phyloP scores from a whole-genome alignment of 2,797 vertebrate genomes.

The Cirrhinus molitorella region DNA sequence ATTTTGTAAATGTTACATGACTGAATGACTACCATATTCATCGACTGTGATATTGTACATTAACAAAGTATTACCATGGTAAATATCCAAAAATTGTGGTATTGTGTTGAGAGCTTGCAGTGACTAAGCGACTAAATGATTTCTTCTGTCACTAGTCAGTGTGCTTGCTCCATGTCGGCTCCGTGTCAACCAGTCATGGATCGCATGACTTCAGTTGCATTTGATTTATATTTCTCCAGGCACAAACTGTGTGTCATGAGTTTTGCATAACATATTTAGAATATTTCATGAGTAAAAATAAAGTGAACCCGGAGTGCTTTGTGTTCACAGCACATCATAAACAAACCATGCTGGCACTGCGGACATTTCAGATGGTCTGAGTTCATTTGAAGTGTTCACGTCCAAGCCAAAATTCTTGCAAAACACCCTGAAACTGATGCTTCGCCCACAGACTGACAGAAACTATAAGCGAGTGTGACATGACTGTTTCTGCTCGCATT shows the following conservation, averaged over 20 bases:
- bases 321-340: conserved; percentile 11
- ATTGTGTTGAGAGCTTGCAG: background rate
- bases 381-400: conserved; percentile 11
- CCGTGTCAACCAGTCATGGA: background rate
- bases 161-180: background rate
- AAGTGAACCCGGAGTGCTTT: background rate
- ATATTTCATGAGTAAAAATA: conserved; percentile 15
- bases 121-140: background rate
- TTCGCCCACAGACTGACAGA: conserved; percentile 31
- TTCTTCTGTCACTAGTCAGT: background rate
- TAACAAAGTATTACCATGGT: background rate
- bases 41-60: background rate
- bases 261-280: conserved; percentile 3
- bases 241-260: background rate
- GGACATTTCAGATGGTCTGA: conserved; percentile 26
- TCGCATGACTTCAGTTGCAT: background rate
- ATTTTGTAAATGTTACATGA: background rate
- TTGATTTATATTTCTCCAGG: conserved; percentile 15
- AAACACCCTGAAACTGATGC: conserved; percentile 34
- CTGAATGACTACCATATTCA: background rate
- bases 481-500: background rate
- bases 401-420: conserved; percentile 12
- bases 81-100: background rate
- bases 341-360: conserved; percentile 24
- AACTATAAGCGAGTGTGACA: background rate